Evolutionary conservation across 2,888 invertebrate genomes (phyloP), one percentile per base, ranked within the genome.

Genomic region (Crepidodera aurea): DNA sequence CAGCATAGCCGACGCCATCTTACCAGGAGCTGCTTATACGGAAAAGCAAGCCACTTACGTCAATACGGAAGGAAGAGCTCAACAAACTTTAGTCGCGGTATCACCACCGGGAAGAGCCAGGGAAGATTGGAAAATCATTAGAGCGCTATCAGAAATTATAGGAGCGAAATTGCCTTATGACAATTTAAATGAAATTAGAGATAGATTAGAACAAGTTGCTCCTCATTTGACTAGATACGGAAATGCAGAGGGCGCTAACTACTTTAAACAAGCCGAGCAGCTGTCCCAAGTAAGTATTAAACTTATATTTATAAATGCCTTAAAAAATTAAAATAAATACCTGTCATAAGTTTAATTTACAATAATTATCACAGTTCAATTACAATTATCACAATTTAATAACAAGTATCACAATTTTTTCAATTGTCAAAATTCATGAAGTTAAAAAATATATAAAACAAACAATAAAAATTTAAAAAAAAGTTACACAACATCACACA

Each of bases 31-130:
- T 4, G 98, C 99, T 0, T 99, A 98, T 82, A 99, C 99, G 0
- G 99, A 99, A 85, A 99, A 99, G 83, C 91, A 93, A 78, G 96
- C 88, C n/a, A 96, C 94, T 0, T 99, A 93, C 81, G 96, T 96
- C 0, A 99, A 99, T 83, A 98, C 96, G 0, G 99, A 99, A 85
- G 99, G 99, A 1, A 87, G 98, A 67, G 89, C 97, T 29, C 98
- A 98, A 82, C 91, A 94, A 83, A 94, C 96, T 0, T 83, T 91
- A 27, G 84, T 87, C 2, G 97, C 96, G 15, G 91, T 97, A 39
- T 86, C 93, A 12, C 93, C 97, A 60, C 98, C 98, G 0, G 97
- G 97, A 37, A 84, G 90, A 82, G 98, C 97, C 0, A 86, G 98
- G 51, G 95, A 95, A 75, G 98, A 98, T 83, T 99, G 99, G 99